phyloP scores from a whole-genome alignment of 1,140 invertebrate genomes.

The Euschistus heros region DNA sequence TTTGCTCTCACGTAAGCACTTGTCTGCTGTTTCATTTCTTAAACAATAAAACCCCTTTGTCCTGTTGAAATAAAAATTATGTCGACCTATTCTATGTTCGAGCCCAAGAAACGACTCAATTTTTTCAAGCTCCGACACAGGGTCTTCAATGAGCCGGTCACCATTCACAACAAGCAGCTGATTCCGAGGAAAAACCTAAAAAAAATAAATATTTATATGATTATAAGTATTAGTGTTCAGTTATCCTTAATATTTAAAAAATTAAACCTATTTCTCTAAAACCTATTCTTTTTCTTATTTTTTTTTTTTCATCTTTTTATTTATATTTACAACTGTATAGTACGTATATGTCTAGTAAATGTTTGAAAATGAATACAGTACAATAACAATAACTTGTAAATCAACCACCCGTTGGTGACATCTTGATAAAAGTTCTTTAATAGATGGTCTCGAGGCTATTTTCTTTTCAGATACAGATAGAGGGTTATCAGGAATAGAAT shows the following conservation, averaged over 20 bases:
- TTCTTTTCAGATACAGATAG: no score
- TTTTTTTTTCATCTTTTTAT: no score
- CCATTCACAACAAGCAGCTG: conserved; percentile 93
- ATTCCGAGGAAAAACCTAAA: conserved; percentile 63
- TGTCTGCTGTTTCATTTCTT: conserved; percentile 63
- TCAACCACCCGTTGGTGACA: no score
- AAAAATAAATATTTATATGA: not conserved
- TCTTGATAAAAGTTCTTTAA: no score
- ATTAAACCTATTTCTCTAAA: no score
- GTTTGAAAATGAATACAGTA: no score
- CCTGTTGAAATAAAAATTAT: conserved; percentile 94
- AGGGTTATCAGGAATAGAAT: no score
- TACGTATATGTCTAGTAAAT: no score
- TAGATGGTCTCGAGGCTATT: no score
- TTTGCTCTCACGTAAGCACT: conserved; percentile 90
- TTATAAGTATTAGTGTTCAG: conserved; percentile 33
- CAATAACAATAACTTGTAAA: no score
- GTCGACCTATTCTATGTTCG: conserved; percentile 61
- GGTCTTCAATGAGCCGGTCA: conserved; percentile 88
- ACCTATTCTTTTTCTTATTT: no score
- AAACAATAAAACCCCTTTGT: conserved; percentile 96
- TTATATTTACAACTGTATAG: no score
- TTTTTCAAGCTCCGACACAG: conserved; percentile 75
- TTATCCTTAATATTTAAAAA: not conserved
- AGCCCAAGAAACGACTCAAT: conserved; percentile 83